Evolutionary conservation across 2,113 vertebrate species (phyloP).

Genomic region (Apeltes quadracus): DNA sequence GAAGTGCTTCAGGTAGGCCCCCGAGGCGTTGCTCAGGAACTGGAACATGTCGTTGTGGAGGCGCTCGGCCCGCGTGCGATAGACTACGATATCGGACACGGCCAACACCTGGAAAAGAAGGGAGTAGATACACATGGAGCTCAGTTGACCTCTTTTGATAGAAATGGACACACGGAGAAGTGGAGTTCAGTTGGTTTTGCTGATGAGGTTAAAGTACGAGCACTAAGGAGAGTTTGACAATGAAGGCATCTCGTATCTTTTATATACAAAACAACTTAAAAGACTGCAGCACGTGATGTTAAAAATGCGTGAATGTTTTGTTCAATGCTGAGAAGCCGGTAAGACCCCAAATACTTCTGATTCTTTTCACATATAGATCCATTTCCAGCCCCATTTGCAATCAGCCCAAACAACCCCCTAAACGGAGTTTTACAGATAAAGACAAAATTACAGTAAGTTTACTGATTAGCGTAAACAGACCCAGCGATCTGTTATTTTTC

Average conservation of each 20-base stretch:
- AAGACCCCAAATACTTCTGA: background rate
- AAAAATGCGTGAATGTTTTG: background rate
- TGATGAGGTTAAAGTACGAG: background rate
- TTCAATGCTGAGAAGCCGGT: background rate
- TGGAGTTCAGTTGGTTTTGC: background rate
- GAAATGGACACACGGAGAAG: background rate
- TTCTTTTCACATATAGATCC: background rate
- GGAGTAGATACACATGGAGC: background rate
- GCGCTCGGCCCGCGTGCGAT: conserved; percentile 85
- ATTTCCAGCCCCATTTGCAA: background rate
- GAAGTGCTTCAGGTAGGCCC: conserved; percentile 85
- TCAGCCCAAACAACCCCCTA: too few species aligned
- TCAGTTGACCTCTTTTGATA: background rate
- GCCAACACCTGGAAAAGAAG: conserved; percentile 77
- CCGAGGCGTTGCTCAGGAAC: conserved; percentile 84
- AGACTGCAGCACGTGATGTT: background rate
- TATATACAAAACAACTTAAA: background rate
- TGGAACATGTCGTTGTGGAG: conserved; percentile 87
- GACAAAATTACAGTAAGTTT: too few species aligned
- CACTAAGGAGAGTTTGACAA: background rate
- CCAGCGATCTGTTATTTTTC: too few species aligned
- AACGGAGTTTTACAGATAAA: background rate
- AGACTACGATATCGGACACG: conserved; percentile 83
- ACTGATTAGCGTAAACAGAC: background rate
- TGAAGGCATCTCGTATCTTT: background rate